Conservation (phyloP, 2,888 invertebrate species). For the Ichneumoninae sp. region DNA sequence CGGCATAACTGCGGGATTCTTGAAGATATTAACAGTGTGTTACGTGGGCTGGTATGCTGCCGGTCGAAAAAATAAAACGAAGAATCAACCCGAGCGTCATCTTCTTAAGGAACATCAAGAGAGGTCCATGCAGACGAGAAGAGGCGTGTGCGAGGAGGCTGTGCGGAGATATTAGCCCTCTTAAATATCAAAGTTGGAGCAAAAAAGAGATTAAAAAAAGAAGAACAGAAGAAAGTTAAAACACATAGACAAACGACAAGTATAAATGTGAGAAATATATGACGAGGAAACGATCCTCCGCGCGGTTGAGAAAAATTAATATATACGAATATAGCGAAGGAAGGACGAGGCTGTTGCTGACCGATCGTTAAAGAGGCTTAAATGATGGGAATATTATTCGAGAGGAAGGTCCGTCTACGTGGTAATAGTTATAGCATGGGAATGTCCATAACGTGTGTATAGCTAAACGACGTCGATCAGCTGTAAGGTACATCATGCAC, state of each 20-base stretch:
- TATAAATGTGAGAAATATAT: constrained; percentile 53
- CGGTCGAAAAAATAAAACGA: neutral
- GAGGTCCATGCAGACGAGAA: neutral
- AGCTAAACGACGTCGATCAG: constrained; percentile 46
- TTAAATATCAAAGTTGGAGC: constrained; percentile 4
- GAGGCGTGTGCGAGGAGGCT: neutral
- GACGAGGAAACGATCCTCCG: constrained; percentile 42
- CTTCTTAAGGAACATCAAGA: neutral
- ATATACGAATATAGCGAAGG: constrained; percentile 20
- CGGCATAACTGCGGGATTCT: constrained; percentile 21
- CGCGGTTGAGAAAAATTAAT: constrained; percentile 20
- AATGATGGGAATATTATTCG: constrained; percentile 80
- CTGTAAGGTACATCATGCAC: constrained; percentile 43
- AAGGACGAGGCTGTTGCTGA: constrained; percentile 51
- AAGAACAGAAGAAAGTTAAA: constrained; percentile 3
- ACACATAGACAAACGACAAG: constrained; percentile 23
- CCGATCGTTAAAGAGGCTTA: constrained; percentile 77
- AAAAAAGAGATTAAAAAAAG: neutral
- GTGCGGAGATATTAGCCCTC: neutral
- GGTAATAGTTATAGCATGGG: constrained; percentile 40
- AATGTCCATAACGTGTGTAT: constrained; percentile 31
- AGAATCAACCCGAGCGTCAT: neutral
- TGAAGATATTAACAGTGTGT: constrained; percentile 23
- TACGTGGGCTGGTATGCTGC: neutral
- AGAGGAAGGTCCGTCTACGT: constrained; percentile 64